A percentile compares a stretch with the other conserved stretches of the same genome.
Conservation (phyloP, 2,797 vertebrate species). For the Bradypus variegatus region DNA sequence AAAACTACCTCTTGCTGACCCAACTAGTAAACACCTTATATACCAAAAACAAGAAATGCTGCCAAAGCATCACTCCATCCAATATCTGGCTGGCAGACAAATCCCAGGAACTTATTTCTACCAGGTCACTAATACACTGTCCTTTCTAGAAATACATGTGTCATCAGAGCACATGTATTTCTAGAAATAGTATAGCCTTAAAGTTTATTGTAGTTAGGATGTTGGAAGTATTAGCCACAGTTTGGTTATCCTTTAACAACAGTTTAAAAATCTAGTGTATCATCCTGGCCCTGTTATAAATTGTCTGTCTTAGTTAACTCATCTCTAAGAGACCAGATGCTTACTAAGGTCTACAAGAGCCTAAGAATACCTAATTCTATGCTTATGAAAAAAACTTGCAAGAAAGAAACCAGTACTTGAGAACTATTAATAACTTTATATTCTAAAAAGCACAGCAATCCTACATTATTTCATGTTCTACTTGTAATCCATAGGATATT, state of each 20-base stretch:
- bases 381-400: neutral
- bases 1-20: neutral
- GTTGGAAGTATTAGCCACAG: neutral
- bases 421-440: neutral
- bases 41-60: neutral
- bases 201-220: neutral
- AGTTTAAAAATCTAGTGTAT: neutral
- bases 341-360: neutral
- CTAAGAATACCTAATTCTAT: constrained; percentile 19
- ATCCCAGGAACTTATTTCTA: constrained; percentile 3
- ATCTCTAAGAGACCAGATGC: neutral
- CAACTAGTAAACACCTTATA: neutral
- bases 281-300: neutral
- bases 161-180: neutral
- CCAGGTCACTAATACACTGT: neutral
- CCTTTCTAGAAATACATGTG: neutral
- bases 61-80: neutral
- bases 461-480: neutral
- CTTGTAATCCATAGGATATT: neutral
- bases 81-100: neutral
- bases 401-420: neutral
- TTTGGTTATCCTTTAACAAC: neutral
- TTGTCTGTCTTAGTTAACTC: neutral
- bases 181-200: neutral
- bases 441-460: constrained; percentile 3